Evolutionary conservation across 2,888 invertebrate species (phyloP).

Genomic region (Lepidocyrtoides sp.): DNA sequence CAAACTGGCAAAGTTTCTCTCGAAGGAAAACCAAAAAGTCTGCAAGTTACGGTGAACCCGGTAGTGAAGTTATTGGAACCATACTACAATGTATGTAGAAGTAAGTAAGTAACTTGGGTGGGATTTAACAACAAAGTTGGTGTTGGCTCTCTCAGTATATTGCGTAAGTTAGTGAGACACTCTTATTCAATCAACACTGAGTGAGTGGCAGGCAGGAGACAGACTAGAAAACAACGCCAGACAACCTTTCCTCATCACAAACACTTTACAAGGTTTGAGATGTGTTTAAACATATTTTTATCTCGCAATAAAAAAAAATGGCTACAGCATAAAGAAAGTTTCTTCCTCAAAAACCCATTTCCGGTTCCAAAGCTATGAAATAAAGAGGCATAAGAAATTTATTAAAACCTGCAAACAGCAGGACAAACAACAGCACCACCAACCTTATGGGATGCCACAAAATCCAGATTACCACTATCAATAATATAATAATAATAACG

Average conservation of each 20-base stretch:
- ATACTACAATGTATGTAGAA: neutral
- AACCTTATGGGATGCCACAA: no score
- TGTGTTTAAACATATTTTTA: no score
- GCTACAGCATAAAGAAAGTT: neutral
- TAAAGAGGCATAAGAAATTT: neutral
- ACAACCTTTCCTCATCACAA: neutral
- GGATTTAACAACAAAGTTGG: neutral
- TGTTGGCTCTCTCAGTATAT: neutral
- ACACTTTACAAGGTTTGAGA: neutral
- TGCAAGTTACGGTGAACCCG: slow-evolving; percentile 71
- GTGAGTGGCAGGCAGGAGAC: neutral
- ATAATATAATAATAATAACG: slow-evolving; percentile 4
- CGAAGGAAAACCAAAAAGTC: neutral
- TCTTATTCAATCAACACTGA: slow-evolving; percentile 28
- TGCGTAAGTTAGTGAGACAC: neutral
- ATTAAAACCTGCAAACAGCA: neutral
- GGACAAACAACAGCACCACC: neutral
- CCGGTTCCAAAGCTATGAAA: neutral
- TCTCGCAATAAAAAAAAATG: no score
- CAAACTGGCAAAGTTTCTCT: slow-evolving; percentile 55
- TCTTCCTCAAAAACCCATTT: neutral
- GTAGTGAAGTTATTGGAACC: slow-evolving; percentile 40
- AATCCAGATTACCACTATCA: neutral
- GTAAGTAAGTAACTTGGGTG: neutral
- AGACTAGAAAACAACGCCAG: neutral